Base-by-base conservation (phyloP, 2,113 vertebrate genomes). In the Nerophis ophidion region DNA sequence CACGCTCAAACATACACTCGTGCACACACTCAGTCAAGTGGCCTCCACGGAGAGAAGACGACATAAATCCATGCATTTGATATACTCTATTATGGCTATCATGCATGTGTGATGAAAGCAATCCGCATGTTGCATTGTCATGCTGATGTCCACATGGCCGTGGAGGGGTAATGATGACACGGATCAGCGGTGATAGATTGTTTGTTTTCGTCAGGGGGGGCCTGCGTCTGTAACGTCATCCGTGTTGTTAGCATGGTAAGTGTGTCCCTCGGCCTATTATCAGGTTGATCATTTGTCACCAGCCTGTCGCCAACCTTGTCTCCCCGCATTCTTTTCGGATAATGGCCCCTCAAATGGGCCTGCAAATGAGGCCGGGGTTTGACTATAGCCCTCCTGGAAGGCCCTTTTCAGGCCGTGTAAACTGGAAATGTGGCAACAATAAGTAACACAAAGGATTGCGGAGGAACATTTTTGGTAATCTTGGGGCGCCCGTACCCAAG, bases 131-230 rank as follows among this genome's bases (percentile, higher is more conserved):
- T 62, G 80, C 84, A 86, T 88, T 88, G 84, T 88, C 77, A 88
- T 87, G 85, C 63, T 87, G 87, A 88, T 87, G 82, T 81, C 84
- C 74, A 52, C 71, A 12, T 8, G 77, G 78, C 76, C 78, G 70
- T 70, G 16, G 57, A 77, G 81, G 66, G 79, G 74, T 76, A 76
- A 81, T 79, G 81, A 88, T 87, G 85, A 89, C 87, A 87, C 67
- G 81, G 82, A 88, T 84, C 87, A 81, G 67, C 80, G 78, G 76
- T 91, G 88, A 91, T 88, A 79, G 81, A 91, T 90, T 89, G 88
- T 89, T 88, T 81, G 80, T 74, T 84, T 86, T 83, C 76, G 55
- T 82, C 81, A 26, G 26, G 26, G 62, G 86, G 80, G 74, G 81
- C 81, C 57, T n/a, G 76, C 70, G 77, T 78, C 79, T 67, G 49